Evolutionary conservation across 2,113 vertebrate genomes (phyloP).

Genomic region (Barnardius zonarius): DNA sequence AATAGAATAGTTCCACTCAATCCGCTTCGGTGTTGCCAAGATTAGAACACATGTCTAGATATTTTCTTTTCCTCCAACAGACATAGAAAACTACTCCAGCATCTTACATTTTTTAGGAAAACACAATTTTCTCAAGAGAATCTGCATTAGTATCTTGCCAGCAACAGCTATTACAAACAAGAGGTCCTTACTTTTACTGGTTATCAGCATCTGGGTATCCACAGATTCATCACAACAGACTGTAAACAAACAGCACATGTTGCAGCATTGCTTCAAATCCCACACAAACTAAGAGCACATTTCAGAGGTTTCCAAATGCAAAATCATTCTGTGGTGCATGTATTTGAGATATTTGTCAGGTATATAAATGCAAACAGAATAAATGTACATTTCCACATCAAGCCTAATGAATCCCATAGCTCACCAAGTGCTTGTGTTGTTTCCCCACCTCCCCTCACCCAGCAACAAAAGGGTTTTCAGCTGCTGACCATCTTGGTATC

Average conservation of each 20-base stretch:
- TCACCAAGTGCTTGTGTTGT: background rate
- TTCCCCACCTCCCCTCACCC: background rate
- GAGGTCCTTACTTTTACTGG: background rate
- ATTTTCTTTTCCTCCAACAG: background rate
- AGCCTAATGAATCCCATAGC: background rate
- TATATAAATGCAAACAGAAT: background rate
- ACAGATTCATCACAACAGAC: rapidly evolving
- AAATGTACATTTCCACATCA: background rate
- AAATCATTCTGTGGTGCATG: background rate
- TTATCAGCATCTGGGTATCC: background rate
- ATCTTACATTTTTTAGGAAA: background rate
- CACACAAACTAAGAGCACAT: background rate
- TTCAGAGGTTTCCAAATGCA: background rate
- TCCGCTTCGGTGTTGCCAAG: background rate
- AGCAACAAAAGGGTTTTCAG: background rate
- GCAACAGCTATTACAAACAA: background rate
- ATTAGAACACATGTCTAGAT: background rate
- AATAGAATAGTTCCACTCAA: background rate
- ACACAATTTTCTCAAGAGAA: background rate
- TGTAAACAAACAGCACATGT: background rate
- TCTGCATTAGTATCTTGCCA: background rate
- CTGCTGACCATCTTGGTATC: background rate
- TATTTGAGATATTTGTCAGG: background rate
- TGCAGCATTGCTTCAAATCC: background rate
- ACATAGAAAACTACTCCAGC: background rate